phyloP scores from a whole-genome alignment of 2,113 vertebrate species.

The Orycteropus afer region DNA sequence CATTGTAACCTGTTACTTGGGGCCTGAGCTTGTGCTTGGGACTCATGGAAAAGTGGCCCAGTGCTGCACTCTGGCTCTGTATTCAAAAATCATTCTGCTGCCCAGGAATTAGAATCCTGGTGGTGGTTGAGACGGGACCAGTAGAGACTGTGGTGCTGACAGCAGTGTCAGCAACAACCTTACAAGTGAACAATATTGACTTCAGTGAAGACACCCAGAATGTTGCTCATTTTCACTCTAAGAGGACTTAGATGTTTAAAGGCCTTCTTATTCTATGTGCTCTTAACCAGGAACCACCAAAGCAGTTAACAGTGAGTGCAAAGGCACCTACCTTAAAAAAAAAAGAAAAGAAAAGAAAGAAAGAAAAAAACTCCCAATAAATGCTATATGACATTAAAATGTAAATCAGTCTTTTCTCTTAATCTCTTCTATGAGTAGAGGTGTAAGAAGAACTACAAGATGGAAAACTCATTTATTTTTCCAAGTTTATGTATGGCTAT shows the following conservation, averaged over 20 bases:
- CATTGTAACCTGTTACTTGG: background rate
- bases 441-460: background rate
- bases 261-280: background rate
- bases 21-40: background rate
- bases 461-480: background rate
- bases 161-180: too few species aligned
- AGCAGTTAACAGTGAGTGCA: background rate
- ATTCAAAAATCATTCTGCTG: background rate
- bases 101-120: rapidly evolving
- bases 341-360: too few species aligned
- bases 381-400: background rate
- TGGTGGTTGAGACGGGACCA: background rate
- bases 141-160: too few species aligned
- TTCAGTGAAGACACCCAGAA: background rate
- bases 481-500: background rate
- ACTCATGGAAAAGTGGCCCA: background rate
- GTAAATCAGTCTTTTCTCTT: background rate
- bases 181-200: background rate
- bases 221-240: background rate
- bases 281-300: background rate
- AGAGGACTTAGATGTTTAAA: background rate
- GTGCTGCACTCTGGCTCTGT: background rate
- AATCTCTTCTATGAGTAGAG: background rate
- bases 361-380: background rate
- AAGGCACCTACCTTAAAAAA: background rate